Percentiles rank a stretch among this genome's conserved stretches.
phyloP scores from a whole-genome alignment of 2,113 vertebrate genomes.

The Sclerurus mexicanus region DNA sequence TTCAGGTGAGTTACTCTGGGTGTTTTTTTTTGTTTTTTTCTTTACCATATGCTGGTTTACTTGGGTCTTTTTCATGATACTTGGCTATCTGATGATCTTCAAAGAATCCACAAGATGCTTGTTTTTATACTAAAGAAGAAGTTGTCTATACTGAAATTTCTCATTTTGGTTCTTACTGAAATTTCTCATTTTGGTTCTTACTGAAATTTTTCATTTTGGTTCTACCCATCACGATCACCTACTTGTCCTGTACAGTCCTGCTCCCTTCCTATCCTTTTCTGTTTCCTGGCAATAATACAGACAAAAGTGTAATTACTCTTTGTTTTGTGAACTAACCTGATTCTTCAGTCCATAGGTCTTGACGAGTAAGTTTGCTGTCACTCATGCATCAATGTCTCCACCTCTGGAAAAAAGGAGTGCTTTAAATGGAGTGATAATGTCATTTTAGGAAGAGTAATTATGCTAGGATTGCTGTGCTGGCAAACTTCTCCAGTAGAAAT shows the following conservation, averaged over 20 bases:
- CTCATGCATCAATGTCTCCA: neutral
- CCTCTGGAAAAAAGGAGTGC: neutral
- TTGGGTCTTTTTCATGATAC: neutral
- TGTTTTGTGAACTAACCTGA: neutral
- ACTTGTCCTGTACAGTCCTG: neutral
- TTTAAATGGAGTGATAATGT: neutral
- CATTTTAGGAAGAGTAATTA: neutral
- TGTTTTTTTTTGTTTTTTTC: neutral
- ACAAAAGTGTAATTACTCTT: neutral
- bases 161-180: neutral
- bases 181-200: neutral
- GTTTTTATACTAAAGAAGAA: neutral
- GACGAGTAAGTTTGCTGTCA: neutral
- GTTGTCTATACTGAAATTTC: neutral
- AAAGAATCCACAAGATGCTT: neutral
- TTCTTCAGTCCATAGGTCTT: neutral
- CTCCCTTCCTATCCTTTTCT: neutral
- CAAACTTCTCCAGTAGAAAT: neutral
- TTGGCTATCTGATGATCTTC: neutral
- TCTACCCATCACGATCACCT: neutral
- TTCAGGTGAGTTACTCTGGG: conserved; percentile 75
- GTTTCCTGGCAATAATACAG: neutral
- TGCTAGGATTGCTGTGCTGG: neutral
- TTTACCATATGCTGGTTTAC: neutral
- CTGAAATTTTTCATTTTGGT: neutral